Percentiles rank a stretch among this genome's conserved stretches.
Conservation (phyloP, 2,888 invertebrate genomes). For the Drosophila merina region DNA sequence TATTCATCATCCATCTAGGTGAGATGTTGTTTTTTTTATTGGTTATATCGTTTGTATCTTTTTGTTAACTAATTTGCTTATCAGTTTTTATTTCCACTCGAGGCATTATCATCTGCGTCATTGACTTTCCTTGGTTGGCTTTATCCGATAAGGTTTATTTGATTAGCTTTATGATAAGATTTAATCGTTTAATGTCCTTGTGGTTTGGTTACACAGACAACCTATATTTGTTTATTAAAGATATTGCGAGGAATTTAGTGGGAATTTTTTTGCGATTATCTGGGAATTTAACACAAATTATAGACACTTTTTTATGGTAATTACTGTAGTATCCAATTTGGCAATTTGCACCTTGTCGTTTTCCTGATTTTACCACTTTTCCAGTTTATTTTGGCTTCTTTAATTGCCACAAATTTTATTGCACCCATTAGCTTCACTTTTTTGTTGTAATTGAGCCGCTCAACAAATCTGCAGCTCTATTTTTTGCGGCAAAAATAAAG, state of each 20-base stretch:
- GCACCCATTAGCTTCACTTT: constrained; percentile 20
- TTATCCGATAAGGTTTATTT: constrained; percentile 29
- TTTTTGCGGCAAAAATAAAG: constrained; percentile 19
- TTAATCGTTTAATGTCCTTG: constrained; percentile 14
- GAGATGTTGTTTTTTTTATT: constrained; percentile 12
- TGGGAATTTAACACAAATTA: neutral
- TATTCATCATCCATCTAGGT: constrained; percentile 81
- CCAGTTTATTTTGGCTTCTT: neutral
- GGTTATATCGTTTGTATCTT: neutral
- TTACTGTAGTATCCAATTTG: neutral
- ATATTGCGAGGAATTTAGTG: neutral
- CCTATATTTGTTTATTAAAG: neutral
- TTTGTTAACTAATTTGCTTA: constrained; percentile 60
- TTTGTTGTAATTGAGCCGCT: constrained; percentile 5
- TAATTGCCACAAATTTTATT: neutral
- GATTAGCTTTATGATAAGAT: constrained; percentile 51
- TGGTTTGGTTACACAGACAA: neutral
- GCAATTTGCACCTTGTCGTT: neutral
- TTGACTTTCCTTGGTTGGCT: constrained; percentile 37
- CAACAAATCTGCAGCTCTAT: neutral
- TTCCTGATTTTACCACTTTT: constrained; percentile 3
- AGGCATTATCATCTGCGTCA: constrained; percentile 43
- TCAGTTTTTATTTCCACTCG: constrained; percentile 36
- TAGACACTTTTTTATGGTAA: neutral
- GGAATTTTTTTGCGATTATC: neutral